A percentile compares a stretch with the other conserved stretches of the same genome.
phyloP scores from a whole-genome alignment of 2,888 invertebrate species.

The Epinotia brunnichana region DNA sequence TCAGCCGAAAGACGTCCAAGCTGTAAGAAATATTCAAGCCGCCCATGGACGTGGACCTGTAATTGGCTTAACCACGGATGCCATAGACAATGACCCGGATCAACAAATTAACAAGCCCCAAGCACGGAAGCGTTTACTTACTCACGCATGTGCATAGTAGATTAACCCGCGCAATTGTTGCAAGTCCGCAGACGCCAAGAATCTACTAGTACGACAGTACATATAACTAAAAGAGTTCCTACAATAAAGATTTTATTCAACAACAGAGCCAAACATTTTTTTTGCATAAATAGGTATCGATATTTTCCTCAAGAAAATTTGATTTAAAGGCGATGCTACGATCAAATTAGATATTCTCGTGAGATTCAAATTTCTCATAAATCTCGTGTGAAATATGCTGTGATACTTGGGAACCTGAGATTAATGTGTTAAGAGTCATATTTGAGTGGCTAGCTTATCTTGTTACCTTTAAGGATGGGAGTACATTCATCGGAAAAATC shows the following conservation, averaged over 20 bases:
- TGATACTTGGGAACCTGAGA: not conserved
- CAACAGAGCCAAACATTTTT: not conserved
- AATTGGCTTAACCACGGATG: too few relatives aligned
- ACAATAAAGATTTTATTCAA: not conserved
- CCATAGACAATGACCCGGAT: too few relatives aligned
- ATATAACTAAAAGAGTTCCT: too few relatives aligned
- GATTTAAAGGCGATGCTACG: slow-evolving; percentile 20
- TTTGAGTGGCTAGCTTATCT: slow-evolving; percentile 14
- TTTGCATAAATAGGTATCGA: not conserved
- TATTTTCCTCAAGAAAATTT: slow-evolving; percentile 11
- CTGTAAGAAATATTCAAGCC: too few relatives aligned
- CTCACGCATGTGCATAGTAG: too few relatives aligned
- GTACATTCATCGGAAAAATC: not conserved
- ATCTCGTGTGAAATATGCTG: not conserved
- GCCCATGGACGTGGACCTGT: too few relatives aligned
- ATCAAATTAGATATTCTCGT: slow-evolving; percentile 40
- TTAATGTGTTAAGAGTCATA: slow-evolving; percentile 9
- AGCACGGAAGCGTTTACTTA: too few relatives aligned
- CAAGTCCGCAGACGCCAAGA: too few relatives aligned
- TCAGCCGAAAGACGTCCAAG: too few relatives aligned
- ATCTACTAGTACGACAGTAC: too few relatives aligned
- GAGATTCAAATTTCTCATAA: slow-evolving; percentile 5
- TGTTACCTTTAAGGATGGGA: slow-evolving; percentile 10
- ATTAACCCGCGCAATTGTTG: too few relatives aligned
- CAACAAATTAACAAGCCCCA: too few relatives aligned